A percentile compares a stretch with the other conserved stretches of the same genome.
phyloP scores from a whole-genome alignment of 2,113 vertebrate species.

The Eira barbara region DNA sequence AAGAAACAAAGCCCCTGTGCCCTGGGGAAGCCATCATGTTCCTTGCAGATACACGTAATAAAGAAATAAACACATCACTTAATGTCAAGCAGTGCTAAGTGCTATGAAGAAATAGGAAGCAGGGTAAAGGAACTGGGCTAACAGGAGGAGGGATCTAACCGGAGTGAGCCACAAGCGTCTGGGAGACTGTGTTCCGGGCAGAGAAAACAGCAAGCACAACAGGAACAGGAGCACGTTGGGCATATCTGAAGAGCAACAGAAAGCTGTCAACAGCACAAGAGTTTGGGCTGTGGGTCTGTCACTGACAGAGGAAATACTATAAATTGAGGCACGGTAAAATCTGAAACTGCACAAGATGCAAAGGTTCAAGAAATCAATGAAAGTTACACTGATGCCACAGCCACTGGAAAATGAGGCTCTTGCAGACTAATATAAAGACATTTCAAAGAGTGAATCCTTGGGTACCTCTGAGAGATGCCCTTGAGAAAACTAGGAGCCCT shows the following conservation, averaged over 20 bases:
- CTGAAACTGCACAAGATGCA: not conserved
- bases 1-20: not conserved
- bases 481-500: not conserved
- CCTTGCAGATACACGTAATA: not conserved
- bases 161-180: not conserved
- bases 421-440: not conserved
- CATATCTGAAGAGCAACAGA: not conserved
- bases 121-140: not conserved
- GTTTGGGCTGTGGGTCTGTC: not conserved
- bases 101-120: not conserved
- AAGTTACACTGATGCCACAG: not conserved
- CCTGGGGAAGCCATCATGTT: not conserved
- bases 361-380: not conserved
- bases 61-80: not conserved
- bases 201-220: not conserved
- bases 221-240: rapidly evolving
- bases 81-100: not conserved
- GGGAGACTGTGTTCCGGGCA: not conserved
- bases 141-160: not conserved
- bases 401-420: not conserved
- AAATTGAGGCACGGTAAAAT: not conserved
- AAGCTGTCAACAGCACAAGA: not conserved
- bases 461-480: not conserved
- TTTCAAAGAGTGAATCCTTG: not conserved
- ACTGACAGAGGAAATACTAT: not conserved